Evolutionary conservation across 2,797 vertebrate genomes (phyloP), one percentile per base, ranked within the genome.

Genomic region (Tadarida brasiliensis): DNA sequence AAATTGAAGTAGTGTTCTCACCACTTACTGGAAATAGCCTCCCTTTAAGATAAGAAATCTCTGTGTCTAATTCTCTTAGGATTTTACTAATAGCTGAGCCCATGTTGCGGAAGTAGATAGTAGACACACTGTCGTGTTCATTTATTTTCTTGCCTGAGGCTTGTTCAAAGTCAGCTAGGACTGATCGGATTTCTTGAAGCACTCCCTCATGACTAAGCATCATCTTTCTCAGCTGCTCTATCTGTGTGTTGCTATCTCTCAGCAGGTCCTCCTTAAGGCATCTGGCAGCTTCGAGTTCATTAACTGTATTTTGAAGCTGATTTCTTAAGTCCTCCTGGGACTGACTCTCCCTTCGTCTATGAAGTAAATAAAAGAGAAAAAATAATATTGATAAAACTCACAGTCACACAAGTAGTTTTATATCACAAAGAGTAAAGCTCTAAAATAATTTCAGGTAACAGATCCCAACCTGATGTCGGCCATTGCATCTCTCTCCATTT

Each of bases 241-340:
- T 96, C 85, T 98, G 98, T 15, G 97, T 87, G 30, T 97, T 98
- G 8, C 98, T 98, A 65, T 99, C 98, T 93, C 98, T 98, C 92
- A 99, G 97, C 98, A 98, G 98, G 89, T 98, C 96, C 20, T 99
- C 98, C 39, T 98, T 98, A 7, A 98, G 97, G 68, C 97, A 97
- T 95, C 97, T 99, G 92, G 98, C 98, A 88, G 97, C 97, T 97
- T 99, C 98, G 73, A 99, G 98, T 90, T 99, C 99, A 61, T 95
- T 93, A 93, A 98, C 11, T 67, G 97, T 98, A 80, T 51, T 96
- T 94, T 99, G 98, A 76, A 99, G 98, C 96, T 98, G 98, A 95
- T 95, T 98, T 98, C 99, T 98, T 87, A 98, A 97, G 56, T 98
- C 97, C 35, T 98, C 97, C 26, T 98, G 98, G 65, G 97, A 98